These are phyloP conservation scores for Agrilus mali DNA, from an alignment of 2,888 invertebrate species.

Conservation along the genomic window DNA sequence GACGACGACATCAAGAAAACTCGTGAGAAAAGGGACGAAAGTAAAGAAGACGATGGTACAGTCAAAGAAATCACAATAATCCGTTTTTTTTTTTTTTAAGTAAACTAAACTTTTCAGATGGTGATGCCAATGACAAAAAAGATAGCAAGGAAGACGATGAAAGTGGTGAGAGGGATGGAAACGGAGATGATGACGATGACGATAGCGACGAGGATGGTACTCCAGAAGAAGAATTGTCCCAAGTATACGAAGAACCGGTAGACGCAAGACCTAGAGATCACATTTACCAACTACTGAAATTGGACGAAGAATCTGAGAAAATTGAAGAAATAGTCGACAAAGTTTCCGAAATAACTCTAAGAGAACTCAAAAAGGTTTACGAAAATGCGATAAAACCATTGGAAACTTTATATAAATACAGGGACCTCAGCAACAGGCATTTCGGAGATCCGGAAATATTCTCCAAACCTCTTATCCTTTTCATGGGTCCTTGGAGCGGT, in stretches of 20 bases:
- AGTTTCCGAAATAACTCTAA: constrained; percentile 64
- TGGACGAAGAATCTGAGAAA: constrained; percentile 64
- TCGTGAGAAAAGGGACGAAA: background rate
- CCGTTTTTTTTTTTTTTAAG: background rate
- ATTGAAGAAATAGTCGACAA: constrained; percentile 58
- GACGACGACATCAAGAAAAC: constrained; percentile 5
- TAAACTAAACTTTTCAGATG: constrained; percentile 2
- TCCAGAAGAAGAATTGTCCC: constrained; percentile 40
- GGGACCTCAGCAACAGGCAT: constrained; percentile 82
- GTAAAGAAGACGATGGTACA: constrained; percentile 2
- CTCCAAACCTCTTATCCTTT: constrained; percentile 81
- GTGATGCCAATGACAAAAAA: constrained; percentile 12
- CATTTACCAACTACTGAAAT: constrained; percentile 63
- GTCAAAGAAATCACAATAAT: background rate
- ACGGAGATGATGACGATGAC: constrained; percentile 14
- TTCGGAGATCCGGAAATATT: constrained; percentile 92
- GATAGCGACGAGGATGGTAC: constrained; percentile 38
- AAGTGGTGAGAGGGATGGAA: constrained; percentile 13
- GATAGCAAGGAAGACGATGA: constrained; percentile 9
- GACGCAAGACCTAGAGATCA: constrained; percentile 69
- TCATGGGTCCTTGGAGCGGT: constrained; percentile 95
- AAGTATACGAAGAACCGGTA: constrained; percentile 63
- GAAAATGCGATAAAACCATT: constrained; percentile 81
- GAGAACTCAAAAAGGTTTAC: constrained; percentile 74
- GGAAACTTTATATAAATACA: constrained; percentile 82